Base-by-base conservation (phyloP, 2,797 vertebrate species). In the Acomys russatus region DNA sequence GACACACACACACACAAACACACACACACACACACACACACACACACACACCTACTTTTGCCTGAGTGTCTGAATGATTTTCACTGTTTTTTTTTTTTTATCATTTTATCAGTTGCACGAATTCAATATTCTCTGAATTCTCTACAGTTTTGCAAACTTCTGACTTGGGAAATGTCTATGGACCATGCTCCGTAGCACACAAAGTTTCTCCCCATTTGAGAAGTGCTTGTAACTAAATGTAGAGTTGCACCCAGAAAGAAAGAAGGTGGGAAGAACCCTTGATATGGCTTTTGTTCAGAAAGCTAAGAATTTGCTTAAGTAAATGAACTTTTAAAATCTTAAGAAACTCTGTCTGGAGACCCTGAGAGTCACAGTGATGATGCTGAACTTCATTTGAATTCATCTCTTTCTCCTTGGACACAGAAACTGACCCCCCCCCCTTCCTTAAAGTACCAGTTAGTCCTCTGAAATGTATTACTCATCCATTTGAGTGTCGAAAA, bases 381-480 rank as follows among this genome's bases (percentile, higher is more conserved):
- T 35, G 84, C 44, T 56, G 68, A 94, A 91, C 88, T 88, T 56
- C 68, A 78, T 91, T 98, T 84, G 96, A 97, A 98, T 97, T 97
- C 96, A 88, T 74, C 85, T 70, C 96, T 97, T 94, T 96, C 95
- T 96, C 95, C 94, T 78, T 73, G 91, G 94, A 89, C 80, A 76
- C 90, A 35, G 95, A 98, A 87, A 94, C 85, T 88, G 92, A 97
- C 96, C 44, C 44, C 44, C 44, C n/a, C 44, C 94, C 96, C 83
- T 79, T 98, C 97, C 96, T 97, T 74, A 93, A 92, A 97, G 90
- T 59, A 79, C 86, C 74, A 94, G 91, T 95, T 98, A 98, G 93
- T 98, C 98, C 98, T 96, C 96, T 95, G 74, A 95, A 80, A 93
- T 95, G 74, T 73, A 88, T 96, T 97, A 97, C 95, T 96, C 83